Conservation (phyloP, 2,113 vertebrate genomes). For the Thamnaconus septentrionalis region DNA sequence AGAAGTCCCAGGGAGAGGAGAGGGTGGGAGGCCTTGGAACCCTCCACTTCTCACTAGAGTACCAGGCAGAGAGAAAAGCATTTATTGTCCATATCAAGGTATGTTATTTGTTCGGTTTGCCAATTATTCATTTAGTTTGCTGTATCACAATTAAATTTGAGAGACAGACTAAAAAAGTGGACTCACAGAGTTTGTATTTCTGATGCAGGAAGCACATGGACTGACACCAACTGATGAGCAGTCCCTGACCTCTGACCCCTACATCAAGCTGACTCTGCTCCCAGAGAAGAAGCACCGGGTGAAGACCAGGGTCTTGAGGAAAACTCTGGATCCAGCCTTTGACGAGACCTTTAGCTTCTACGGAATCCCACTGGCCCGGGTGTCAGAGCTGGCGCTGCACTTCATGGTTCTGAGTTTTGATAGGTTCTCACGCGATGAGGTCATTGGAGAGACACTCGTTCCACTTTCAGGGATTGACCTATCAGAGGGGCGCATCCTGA, state of each 20-base stretch:
- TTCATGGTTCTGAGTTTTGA: constrained; percentile 97
- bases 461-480: constrained; percentile 88
- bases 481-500: constrained; percentile 86
- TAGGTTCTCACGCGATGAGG: constrained; percentile 94
- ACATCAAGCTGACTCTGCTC: constrained; percentile 96
- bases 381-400: constrained; percentile 89
- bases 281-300: constrained; percentile 98
- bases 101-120: neutral
- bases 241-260: constrained; percentile 97
- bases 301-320: constrained; percentile 95
- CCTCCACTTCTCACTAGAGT: constrained; percentile 93
- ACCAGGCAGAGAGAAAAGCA: constrained; percentile 95
- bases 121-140: too few relatives aligned
- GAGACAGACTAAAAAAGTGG: neutral
- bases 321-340: constrained; percentile 95
- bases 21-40: constrained; percentile 82
- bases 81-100: constrained; percentile 95
- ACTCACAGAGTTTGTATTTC: neutral
- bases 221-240: constrained; percentile 95
- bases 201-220: constrained; percentile 89
- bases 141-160: too few relatives aligned
- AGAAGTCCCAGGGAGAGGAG: constrained; percentile 64
- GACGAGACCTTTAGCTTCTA: constrained; percentile 99
- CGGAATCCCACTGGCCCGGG: constrained; percentile 86
- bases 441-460: constrained; percentile 95